A percentile compares a stretch with the other conserved stretches of the same genome.
Evolutionary conservation across 2,113 vertebrate genomes (phyloP).

Genomic region (Oceanites oceanicus): DNA sequence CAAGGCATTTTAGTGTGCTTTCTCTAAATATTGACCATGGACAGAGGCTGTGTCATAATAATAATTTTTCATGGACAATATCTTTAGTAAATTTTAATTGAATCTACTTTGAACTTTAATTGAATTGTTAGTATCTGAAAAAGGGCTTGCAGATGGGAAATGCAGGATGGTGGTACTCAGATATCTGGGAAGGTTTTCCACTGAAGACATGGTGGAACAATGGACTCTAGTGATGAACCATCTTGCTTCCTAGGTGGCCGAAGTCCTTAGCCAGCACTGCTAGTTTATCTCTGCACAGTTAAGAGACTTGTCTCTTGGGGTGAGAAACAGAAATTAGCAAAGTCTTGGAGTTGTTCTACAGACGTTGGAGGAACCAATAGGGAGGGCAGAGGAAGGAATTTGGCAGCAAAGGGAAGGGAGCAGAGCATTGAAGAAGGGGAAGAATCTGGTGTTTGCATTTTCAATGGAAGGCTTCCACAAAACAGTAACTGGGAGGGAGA

Average conservation of each 20-base stretch:
- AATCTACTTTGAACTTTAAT: background rate
- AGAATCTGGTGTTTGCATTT: background rate
- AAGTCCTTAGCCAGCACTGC: background rate
- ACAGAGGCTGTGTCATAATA: background rate
- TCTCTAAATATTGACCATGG: background rate
- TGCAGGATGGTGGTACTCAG: too few species aligned
- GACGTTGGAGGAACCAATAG: background rate
- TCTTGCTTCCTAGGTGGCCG: background rate
- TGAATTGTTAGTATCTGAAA: background rate
- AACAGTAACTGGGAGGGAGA: background rate
- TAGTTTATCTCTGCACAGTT: background rate
- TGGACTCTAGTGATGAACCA: background rate
- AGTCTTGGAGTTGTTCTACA: background rate
- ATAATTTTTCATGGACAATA: background rate
- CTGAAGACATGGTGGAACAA: background rate
- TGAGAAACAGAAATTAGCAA: background rate
- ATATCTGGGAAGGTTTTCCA: background rate
- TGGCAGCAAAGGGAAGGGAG: background rate
- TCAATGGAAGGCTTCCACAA: background rate
- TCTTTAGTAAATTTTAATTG: background rate
- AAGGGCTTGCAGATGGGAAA: background rate
- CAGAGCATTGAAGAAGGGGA: background rate
- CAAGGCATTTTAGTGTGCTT: background rate
- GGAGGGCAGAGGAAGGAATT: background rate
- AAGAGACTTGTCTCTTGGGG: background rate